Percentiles rank a stretch among this genome's conserved stretches.
phyloP scores from a whole-genome alignment of 37 sponge, comb jelly and placozoan species.

The Spongilla lacustris region DNA sequence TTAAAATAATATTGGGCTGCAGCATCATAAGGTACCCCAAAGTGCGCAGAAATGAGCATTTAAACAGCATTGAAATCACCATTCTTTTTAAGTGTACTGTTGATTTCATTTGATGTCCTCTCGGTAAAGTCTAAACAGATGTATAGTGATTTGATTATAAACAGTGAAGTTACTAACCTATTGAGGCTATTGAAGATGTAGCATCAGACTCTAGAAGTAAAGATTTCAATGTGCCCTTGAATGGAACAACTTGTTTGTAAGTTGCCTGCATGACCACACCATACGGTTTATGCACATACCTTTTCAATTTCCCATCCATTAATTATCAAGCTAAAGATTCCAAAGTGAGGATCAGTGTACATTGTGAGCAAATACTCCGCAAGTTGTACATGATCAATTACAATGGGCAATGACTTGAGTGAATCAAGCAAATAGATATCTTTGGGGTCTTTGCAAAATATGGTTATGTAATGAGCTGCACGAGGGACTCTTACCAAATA shows the following conservation, averaged over 20 bases:
- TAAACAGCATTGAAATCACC: too few species aligned
- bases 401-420: neutral
- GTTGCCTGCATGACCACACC: neutral
- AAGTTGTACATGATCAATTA: neutral
- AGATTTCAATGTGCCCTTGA: neutral
- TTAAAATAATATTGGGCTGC: constrained; percentile 1
- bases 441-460: neutral
- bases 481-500: neutral
- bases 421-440: neutral
- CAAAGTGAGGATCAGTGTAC: neutral
- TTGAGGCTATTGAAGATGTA: neutral
- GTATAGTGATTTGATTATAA: neutral
- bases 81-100: neutral
- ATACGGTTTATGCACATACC: neutral
- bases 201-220: neutral
- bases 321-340: neutral
- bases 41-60: neutral
- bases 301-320: neutral
- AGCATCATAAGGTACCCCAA: neutral
- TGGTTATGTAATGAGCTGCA: neutral
- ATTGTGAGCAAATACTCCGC: neutral
- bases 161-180: too few species aligned
- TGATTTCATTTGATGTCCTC: neutral
- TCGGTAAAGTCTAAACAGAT: neutral
- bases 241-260: neutral